Evolutionary conservation across 2,797 vertebrate species (phyloP), one percentile per base, ranked within the genome.

Genomic region (Anolis apletophallus): DNA sequence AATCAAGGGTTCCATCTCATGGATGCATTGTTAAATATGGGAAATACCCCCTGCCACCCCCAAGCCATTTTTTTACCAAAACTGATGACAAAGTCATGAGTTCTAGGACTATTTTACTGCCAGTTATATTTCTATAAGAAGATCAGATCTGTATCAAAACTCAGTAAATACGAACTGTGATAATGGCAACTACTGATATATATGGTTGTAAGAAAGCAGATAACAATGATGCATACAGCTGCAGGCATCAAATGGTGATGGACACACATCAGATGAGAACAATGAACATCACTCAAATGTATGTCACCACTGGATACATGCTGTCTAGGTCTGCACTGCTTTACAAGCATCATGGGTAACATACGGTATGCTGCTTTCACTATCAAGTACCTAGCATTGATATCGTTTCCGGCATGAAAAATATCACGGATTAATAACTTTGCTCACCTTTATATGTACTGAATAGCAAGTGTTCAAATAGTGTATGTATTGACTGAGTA

Each of bases 401-500:
- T 23, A 7, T 13, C n/a, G 29, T 71, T 82, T 71, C 32, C 23
- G 36, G 54, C 32, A 82, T 57, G 32, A 72, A 82, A 34, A 52
- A 72, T 34, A 46, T 72, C 21, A 34, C 34, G 54, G 50, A 82
- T 71, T 32, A 69, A 69, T 50, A 52, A 4, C 21, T 82, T 54
- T 57, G 50, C 52, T 71, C 50, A 57, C 32, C 16, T 71, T 40
- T 71, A 23, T 21, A 82, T 55, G 50, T 40, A 55, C 26, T 55
- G 34, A 55, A 57, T 55, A 23, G 12, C n/a, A 72, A 57, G 50
- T 55, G 55, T 34, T 71, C 21, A 40, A 79, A 79, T 52, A n/a
- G n/a, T n/a, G n/a, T n/a, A 81, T 81, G 61, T 81, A 81, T 21
- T 32, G n/a, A 50, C 21, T 67, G n/a, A 52, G 29, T 75, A 75